Percentiles rank a stretch among this genome's conserved stretches.
Evolutionary conservation across 2,113 vertebrate genomes (phyloP).

Genomic region (Phoenicopterus ruber): DNA sequence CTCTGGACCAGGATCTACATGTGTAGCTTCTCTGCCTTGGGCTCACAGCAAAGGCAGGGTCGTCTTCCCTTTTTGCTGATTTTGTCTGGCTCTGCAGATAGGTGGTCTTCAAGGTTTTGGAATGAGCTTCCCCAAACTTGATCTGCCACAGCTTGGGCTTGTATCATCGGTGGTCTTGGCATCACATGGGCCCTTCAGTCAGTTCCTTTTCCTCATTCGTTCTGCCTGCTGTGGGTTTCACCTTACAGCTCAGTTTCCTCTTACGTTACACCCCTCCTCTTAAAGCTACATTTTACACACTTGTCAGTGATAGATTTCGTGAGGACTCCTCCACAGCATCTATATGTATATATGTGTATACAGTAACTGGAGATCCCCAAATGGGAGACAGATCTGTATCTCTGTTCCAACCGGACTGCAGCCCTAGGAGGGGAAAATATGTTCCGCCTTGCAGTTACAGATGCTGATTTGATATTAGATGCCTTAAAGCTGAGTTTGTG

Average conservation of each 20-base stretch:
- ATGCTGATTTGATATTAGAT: background rate
- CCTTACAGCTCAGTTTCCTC: background rate
- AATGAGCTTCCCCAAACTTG: background rate
- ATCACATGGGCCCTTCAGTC: background rate
- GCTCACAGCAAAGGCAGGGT: background rate
- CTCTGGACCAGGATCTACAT: background rate
- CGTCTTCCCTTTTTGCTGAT: background rate
- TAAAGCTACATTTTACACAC: background rate
- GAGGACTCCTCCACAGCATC: background rate
- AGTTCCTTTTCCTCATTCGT: background rate
- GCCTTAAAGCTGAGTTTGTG: background rate
- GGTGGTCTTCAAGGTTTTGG: background rate
- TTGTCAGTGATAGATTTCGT: background rate
- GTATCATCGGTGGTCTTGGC: background rate
- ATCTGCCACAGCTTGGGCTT: background rate
- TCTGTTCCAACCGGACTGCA: background rate
- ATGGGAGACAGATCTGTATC: background rate
- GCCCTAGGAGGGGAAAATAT: accelerated
- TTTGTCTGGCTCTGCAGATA: background rate
- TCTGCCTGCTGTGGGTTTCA: background rate
- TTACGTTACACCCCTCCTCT: background rate
- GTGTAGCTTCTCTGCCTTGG: background rate
- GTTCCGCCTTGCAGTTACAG: background rate
- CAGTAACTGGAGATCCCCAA: background rate
- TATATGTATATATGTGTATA: background rate